Evolutionary conservation across 2,888 invertebrate species (phyloP).

Genomic region (Oligia strigilis): DNA sequence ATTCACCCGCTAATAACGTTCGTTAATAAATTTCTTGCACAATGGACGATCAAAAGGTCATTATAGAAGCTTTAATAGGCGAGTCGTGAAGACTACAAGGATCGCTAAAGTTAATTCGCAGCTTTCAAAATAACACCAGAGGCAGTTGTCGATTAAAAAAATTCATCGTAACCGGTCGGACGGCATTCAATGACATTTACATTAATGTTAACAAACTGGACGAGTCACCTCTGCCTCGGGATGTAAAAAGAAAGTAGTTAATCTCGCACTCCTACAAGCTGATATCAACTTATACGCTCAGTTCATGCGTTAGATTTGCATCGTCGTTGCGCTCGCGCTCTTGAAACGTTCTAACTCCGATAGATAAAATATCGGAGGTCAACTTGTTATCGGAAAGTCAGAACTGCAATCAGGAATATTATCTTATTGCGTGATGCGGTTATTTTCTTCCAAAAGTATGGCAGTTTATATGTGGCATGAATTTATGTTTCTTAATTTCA

Average conservation of each 20-base stretch:
- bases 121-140: conserved; percentile 81
- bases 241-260: conserved; percentile 84
- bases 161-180: conserved; percentile 82
- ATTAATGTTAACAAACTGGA: conserved; percentile 85
- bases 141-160: conserved; percentile 76
- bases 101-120: conserved; percentile 74
- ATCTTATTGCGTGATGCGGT: not conserved
- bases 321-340: conserved; percentile 8
- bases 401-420: not conserved
- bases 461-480: not conserved
- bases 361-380: not conserved
- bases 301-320: conserved; percentile 32
- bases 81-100: conserved; percentile 58
- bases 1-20: conserved; percentile 42
- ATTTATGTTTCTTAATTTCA: conserved; percentile 21
- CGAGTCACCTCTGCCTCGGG: conserved; percentile 77
- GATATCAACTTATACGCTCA: conserved; percentile 36
- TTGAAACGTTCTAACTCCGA: conserved; percentile 16
- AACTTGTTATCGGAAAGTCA: not conserved
- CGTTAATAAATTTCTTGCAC: conserved; percentile 49
- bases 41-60: conserved; percentile 63
- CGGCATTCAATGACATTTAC: conserved; percentile 87
- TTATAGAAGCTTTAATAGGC: conserved; percentile 59
- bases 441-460: conserved; percentile 20
- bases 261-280: conserved; percentile 62